phyloP scores from a whole-genome alignment of 2,888 invertebrate species.

The Crocallis elinguaria region DNA sequence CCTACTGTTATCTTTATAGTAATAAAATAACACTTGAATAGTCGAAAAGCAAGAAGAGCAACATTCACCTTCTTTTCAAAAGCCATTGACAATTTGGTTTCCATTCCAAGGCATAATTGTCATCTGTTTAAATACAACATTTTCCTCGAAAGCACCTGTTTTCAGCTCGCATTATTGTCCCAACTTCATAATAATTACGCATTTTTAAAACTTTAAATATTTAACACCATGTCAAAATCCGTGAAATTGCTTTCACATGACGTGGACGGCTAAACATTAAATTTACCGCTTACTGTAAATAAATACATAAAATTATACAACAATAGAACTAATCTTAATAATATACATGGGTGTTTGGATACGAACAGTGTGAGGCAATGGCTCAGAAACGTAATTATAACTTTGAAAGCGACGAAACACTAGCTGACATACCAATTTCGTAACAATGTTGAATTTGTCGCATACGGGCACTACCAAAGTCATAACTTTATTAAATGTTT shows the following conservation, averaged over 20 bases:
- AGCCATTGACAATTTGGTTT: conserved; percentile 37
- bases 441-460: conserved; percentile 28
- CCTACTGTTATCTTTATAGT: conserved; percentile 1
- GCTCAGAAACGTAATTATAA: conserved; percentile 39
- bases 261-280: background rate
- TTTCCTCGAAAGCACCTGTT: background rate
- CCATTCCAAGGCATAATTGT: conserved; percentile 36
- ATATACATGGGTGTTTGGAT: conserved; percentile 12
- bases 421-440: conserved; percentile 33
- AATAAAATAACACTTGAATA: conserved; percentile 17
- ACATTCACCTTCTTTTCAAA: conserved; percentile 45
- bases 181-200: background rate
- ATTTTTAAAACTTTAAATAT: too few relatives aligned
- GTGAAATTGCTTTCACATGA: background rate
- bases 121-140: conserved; percentile 40
- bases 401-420: conserved; percentile 36
- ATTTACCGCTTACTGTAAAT: background rate
- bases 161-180: background rate
- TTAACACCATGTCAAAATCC: background rate
- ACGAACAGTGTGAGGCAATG: conserved; percentile 26
- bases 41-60: conserved; percentile 20
- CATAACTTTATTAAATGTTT: background rate
- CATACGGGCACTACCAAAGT: conserved; percentile 7
- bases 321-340: conserved; percentile 24
- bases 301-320: background rate